phyloP scores from a whole-genome alignment of 2,113 vertebrate genomes.

The Poeciliopsis turrubarensis region DNA sequence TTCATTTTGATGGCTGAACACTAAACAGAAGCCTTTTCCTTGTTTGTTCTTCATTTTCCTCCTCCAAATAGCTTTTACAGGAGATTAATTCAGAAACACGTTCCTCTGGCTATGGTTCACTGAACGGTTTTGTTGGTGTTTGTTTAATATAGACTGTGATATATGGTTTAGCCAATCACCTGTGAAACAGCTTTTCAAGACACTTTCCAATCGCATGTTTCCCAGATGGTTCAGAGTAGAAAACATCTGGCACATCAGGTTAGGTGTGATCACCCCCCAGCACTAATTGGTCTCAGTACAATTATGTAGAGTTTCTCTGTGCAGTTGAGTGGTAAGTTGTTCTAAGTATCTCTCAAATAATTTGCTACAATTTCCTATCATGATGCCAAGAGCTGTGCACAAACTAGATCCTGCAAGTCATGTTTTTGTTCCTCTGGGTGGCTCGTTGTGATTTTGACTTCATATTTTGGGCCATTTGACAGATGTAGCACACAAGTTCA shows the following conservation, averaged over 20 bases:
- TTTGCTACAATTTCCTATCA: not conserved
- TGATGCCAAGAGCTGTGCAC: not conserved
- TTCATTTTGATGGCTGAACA: not conserved
- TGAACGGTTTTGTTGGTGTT: not conserved
- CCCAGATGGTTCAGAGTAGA: not conserved
- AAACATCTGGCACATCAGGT: conserved; percentile 11
- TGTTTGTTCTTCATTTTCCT: not conserved
- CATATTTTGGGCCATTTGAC: not conserved
- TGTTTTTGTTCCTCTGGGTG: not conserved
- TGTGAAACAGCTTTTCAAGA: not conserved
- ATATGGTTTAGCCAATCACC: not conserved
- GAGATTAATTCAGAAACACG: not conserved
- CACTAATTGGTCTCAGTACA: not conserved
- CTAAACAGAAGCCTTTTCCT: not conserved
- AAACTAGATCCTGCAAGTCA: not conserved
- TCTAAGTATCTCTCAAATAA: not conserved
- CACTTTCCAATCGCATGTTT: not conserved
- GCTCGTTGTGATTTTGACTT: not conserved
- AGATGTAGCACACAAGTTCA: not conserved
- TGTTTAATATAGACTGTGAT: not conserved
- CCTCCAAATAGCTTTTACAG: not conserved
- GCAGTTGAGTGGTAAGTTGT: not conserved
- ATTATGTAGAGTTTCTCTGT: not conserved
- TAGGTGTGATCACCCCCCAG: conserved; percentile 6
- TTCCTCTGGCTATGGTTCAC: not conserved